Conservation (phyloP, 2,113 vertebrate species). For the Cercocebus atys region DNA sequence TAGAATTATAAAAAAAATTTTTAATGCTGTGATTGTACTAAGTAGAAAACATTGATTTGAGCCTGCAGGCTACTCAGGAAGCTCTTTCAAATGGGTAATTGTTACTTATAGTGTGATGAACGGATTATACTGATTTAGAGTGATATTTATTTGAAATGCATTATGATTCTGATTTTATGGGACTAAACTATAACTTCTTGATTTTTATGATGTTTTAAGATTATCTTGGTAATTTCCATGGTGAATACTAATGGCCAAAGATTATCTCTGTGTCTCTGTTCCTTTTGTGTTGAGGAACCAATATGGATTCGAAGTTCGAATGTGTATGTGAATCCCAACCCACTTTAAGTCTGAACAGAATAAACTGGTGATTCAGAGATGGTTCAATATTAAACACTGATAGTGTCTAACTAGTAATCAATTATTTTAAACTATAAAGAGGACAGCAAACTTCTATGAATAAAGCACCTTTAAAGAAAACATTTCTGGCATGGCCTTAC, state of each 20-base stretch:
- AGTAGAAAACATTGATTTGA: slow-evolving; percentile 19
- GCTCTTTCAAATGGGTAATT: background rate
- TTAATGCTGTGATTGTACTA: background rate
- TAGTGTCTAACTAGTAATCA: background rate
- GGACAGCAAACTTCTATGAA: background rate
- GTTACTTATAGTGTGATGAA: background rate
- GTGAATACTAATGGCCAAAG: background rate
- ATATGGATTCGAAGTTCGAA: slow-evolving; percentile 16
- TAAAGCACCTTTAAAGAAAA: background rate
- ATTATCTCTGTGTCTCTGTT: background rate
- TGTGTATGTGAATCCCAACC: background rate
- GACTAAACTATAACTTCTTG: slow-evolving; percentile 10
- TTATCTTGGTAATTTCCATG: slow-evolving; percentile 6
- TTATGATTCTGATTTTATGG: slow-evolving; percentile 5
- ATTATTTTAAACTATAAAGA: slow-evolving; percentile 6
- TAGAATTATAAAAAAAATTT: background rate
- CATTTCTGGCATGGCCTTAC: background rate
- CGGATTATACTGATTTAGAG: slow-evolving; percentile 19
- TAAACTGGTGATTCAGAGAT: slow-evolving; percentile 5
- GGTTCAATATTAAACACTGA: background rate
- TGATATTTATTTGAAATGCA: slow-evolving; percentile 32
- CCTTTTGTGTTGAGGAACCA: background rate
- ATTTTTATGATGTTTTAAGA: background rate
- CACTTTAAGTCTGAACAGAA: background rate
- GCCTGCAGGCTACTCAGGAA: background rate